phyloP scores from a whole-genome alignment of 2,113 vertebrate species.

The Kobus ellipsiprymnus region DNA sequence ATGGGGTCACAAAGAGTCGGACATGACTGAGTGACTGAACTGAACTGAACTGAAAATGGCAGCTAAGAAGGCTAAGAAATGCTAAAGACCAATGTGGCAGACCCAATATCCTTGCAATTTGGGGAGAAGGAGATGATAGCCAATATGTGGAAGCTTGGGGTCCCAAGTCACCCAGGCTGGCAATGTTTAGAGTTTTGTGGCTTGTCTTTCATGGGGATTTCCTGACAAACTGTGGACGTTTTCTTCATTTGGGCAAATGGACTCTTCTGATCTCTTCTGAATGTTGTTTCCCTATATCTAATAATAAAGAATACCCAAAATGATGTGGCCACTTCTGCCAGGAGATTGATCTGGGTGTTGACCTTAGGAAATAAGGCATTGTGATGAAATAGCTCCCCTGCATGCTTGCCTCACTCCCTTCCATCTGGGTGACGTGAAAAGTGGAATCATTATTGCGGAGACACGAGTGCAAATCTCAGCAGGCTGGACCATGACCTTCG shows the following conservation, averaged over 20 bases:
- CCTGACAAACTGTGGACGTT: background rate
- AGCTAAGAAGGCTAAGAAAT: background rate
- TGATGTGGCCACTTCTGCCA: background rate
- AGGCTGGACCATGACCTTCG: too few relatives aligned
- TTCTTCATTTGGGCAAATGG: background rate
- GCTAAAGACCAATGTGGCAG: background rate
- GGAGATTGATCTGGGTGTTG: background rate
- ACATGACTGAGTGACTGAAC: too few relatives aligned
- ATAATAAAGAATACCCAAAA: background rate
- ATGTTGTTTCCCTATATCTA: background rate
- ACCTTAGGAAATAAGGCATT: background rate
- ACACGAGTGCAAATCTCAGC: background rate
- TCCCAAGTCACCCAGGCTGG: rapidly evolving
- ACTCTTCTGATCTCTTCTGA: background rate
- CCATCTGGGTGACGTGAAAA: background rate
- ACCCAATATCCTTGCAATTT: background rate
- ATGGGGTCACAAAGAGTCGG: too few relatives aligned
- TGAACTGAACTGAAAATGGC: too few relatives aligned
- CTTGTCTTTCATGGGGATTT: background rate
- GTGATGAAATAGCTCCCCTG: background rate
- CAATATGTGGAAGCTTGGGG: rapidly evolving
- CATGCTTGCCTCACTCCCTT: background rate
- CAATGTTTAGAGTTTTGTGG: background rate
- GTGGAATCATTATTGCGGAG: background rate
- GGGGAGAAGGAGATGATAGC: background rate